Evolutionary conservation across 2,797 vertebrate species (phyloP).

Genomic region (Cephalopachus bancanus): DNA sequence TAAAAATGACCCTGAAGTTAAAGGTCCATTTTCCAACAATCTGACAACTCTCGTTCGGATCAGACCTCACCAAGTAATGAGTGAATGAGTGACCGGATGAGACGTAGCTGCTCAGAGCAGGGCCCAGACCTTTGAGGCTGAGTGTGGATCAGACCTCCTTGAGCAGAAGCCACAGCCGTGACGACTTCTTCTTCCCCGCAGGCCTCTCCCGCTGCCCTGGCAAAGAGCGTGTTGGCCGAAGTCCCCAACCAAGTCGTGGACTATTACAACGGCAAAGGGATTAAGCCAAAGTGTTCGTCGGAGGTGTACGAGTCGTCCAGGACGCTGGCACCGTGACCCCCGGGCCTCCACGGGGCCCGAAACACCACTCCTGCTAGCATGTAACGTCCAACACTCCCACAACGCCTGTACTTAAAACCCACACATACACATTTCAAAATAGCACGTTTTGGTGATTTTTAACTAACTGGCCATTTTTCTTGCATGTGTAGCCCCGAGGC

Average conservation of each 20-base stretch:
- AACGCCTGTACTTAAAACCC: constrained; percentile 83
- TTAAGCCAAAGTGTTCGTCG: constrained; percentile 97
- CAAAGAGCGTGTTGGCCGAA: constrained; percentile 99
- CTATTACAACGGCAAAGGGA: constrained; percentile 99
- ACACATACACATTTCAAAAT: constrained; percentile 83
- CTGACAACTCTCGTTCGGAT: background rate
- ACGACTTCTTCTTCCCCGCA: constrained; percentile 88
- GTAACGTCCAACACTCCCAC: constrained; percentile 83
- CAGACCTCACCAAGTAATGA: background rate
- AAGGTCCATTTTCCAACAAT: background rate
- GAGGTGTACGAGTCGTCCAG: constrained; percentile 97
- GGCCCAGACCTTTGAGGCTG: background rate
- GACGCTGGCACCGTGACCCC: constrained; percentile 96
- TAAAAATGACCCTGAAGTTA: background rate
- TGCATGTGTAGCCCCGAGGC: constrained; percentile 94
- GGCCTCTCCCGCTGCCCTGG: constrained; percentile 98
- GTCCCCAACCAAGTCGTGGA: constrained; percentile 99
- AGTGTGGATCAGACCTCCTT: background rate
- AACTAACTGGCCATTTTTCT: constrained; percentile 87
- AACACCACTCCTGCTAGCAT: constrained; percentile 81
- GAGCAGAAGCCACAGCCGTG: background rate
- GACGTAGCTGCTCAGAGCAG: background rate
- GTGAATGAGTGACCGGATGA: background rate
- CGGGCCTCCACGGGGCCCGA: constrained; percentile 87
- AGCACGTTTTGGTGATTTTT: constrained; percentile 92